Base-by-base conservation (phyloP, 2,797 vertebrate species). In the Decapterus maruadsi region DNA sequence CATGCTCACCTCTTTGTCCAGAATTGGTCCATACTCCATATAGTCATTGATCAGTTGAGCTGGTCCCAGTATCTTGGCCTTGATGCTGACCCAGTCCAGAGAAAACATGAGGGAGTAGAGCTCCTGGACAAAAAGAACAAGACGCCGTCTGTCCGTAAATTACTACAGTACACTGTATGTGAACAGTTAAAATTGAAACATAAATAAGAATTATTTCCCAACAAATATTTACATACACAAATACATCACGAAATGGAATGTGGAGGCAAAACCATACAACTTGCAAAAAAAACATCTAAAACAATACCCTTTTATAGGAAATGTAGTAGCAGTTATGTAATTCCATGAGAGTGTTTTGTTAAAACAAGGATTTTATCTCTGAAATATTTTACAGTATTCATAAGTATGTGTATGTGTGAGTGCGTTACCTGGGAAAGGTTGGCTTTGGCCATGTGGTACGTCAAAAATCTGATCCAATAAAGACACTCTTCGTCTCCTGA, bases 21-120 rank as follows among this genome's bases (percentile, higher is more conserved):
- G 88, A 76, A 97, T 90, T 77, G 94, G 89, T 75, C 96, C 94
- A 20, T 97, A 96, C 90, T 96, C 96, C 81, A 98, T 92, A 50
- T 98, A 99, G 90, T 99, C 98, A 76, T 97, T 97, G 91, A 99
- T 98, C 80, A 99, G 94, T 75, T 97, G 97, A 68, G 97, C 97
- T 58, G 98, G 95, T 20, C 98, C 97, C 93, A 99, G 95, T 6
- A 97, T 84, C 88, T 91, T 92, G 22, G 96, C 96, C 92, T 99
- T 99, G 78, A 94, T 94, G 92, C 94, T 96, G 90, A 99, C 96
- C 98, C 98, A 99, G 56, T 99, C 96, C 89, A 99, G 92, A 26
- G 98, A 99, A 91, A 99, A 99, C 96, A 99, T 95, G 75, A 99
- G 95, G 4, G 94, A 92, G 89, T 88, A 87, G 29, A 99, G 97